Percentiles rank a stretch among this genome's conserved stretches.
phyloP scores from a whole-genome alignment of 2,113 vertebrate genomes.

The Seriola rivoliana region DNA sequence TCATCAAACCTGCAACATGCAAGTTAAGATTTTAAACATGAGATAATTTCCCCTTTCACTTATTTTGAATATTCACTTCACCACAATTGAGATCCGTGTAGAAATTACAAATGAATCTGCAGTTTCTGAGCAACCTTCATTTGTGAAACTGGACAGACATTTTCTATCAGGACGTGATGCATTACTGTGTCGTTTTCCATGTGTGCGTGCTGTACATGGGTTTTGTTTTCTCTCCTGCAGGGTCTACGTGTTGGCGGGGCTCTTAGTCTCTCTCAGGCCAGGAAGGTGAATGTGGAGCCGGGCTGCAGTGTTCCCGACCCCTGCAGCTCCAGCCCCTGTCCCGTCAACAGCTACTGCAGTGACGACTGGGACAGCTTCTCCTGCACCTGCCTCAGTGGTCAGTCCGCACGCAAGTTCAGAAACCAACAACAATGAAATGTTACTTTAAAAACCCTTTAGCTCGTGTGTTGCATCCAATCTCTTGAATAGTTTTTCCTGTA shows the following conservation, averaged over 20 bases:
- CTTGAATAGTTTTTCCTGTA: not conserved
- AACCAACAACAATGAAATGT: not conserved
- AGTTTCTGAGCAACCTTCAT: not conserved
- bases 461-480: not conserved
- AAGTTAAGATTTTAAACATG: no score
- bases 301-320: slow-evolving; percentile 91
- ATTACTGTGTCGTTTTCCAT: no score
- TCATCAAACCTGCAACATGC: not conserved
- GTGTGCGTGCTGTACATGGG: not conserved
- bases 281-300: slow-evolving; percentile 86
- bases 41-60: not conserved
- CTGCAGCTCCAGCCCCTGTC: slow-evolving; percentile 91
- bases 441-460: not conserved
- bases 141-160: not conserved
- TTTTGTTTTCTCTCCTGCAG: slow-evolving; percentile 70
- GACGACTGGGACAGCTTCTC: slow-evolving; percentile 92
- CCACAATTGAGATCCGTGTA: not conserved
- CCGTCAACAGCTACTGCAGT: slow-evolving; percentile 91
- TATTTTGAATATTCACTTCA: not conserved
- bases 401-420: not conserved
- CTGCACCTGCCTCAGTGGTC: slow-evolving; percentile 92
- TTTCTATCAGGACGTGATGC: no score
- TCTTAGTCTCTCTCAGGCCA: slow-evolving; percentile 85
- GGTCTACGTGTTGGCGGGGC: slow-evolving; percentile 88
- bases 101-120: not conserved